Percentiles rank a stretch among this genome's conserved stretches.
phyloP scores from a whole-genome alignment of 2,888 invertebrate genomes.

The Mimas tiliae region DNA sequence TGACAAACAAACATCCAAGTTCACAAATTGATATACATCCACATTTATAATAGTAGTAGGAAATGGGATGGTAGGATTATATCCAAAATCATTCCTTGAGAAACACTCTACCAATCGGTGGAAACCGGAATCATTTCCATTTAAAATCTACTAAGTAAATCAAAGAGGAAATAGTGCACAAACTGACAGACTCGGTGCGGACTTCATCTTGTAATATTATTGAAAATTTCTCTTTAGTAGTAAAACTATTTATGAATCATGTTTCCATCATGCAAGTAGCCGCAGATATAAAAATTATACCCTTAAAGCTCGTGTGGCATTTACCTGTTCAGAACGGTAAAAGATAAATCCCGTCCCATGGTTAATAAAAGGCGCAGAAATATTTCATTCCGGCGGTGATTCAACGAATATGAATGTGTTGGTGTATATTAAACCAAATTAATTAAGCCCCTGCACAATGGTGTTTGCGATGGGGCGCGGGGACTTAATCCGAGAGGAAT shows the following conservation, averaged over 20 bases:
- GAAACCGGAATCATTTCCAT: not conserved
- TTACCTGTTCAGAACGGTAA: conserved; percentile 19
- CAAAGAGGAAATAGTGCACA: not conserved
- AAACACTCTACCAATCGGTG: not conserved
- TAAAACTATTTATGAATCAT: not conserved
- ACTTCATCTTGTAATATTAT: not conserved
- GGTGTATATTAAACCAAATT: conserved; percentile 73
- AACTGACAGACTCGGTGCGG: not conserved
- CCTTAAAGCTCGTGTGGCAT: not conserved
- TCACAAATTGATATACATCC: too few species aligned
- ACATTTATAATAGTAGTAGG: too few species aligned
- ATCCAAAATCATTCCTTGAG: too few species aligned
- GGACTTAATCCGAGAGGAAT: conserved; percentile 6
- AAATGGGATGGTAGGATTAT: too few species aligned
- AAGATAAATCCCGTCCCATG: conserved; percentile 23
- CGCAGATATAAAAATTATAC: not conserved
- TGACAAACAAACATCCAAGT: too few species aligned
- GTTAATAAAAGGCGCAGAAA: conserved; percentile 32
- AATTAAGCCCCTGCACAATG: conserved; percentile 70
- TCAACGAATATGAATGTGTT: conserved; percentile 56
- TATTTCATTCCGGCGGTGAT: conserved; percentile 47
- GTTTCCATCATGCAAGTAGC: not conserved
- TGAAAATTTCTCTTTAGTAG: not conserved
- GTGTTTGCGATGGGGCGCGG: conserved; percentile 55
- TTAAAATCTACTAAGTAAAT: too few species aligned